phyloP scores from a whole-genome alignment of 2,113 vertebrate species.

The Oxyruncus cristatus region DNA sequence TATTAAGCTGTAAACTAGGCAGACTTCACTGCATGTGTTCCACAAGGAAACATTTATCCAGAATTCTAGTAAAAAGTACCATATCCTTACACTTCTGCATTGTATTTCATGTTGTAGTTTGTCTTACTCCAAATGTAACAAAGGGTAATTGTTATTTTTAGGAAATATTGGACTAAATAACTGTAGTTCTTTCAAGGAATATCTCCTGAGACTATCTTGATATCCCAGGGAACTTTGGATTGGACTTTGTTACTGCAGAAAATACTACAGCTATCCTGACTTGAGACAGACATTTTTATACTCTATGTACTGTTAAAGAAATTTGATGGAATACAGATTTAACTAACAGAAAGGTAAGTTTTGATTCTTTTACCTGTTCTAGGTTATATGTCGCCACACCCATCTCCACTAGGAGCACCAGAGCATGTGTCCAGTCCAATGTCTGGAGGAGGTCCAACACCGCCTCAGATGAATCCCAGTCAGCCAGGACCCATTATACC shows the following conservation, averaged over 20 bases:
- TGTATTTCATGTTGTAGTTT: neutral
- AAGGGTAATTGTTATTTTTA: neutral
- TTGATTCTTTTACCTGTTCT: conserved; percentile 18
- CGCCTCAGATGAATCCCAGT: conserved; percentile 88
- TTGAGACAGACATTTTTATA: neutral
- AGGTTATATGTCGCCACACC: conserved; percentile 97
- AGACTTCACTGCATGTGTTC: neutral
- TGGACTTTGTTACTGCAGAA: neutral
- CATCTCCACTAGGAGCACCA: conserved; percentile 88
- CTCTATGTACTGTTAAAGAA: neutral
- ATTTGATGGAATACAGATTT: neutral
- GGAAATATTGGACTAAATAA: neutral
- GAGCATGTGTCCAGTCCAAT: conserved; percentile 94
- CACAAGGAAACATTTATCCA: neutral
- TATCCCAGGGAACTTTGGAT: neutral
- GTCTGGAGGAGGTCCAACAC: conserved; percentile 92
- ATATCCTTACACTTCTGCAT: neutral
- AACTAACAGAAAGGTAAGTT: neutral
- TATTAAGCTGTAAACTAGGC: neutral
- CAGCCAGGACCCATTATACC: conserved; percentile 87
- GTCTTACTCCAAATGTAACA: neutral
- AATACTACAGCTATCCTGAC: neutral
- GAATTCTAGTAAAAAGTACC: neutral
- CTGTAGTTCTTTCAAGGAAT: neutral
- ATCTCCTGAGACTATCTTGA: neutral